phyloP scores from a whole-genome alignment of 1,140 invertebrate genomes.

The Drosophila sp. region DNA sequence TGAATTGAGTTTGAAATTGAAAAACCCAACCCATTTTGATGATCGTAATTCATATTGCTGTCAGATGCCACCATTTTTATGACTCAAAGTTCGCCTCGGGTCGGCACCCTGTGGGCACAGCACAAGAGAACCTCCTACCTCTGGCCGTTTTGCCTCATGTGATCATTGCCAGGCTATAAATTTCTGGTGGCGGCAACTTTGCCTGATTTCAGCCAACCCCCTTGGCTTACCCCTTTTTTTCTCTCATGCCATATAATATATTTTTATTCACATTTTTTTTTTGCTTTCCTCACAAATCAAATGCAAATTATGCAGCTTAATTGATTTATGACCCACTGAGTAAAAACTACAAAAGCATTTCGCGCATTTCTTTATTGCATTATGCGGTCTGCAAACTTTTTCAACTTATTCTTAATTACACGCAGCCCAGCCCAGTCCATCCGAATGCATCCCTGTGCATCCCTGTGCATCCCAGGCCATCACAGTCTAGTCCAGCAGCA shows the following conservation, averaged over 20 bases:
- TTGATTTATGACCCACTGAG: constrained; percentile 66
- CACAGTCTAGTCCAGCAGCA: not conserved
- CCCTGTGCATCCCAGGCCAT: not conserved
- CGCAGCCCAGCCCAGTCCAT: constrained; percentile 15
- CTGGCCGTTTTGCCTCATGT: constrained; percentile 38
- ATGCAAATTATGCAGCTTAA: constrained; percentile 78
- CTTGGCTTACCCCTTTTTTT: constrained; percentile 31
- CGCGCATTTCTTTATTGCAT: constrained; percentile 58
- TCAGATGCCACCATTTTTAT: constrained; percentile 51
- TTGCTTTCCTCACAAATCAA: constrained; percentile 64
- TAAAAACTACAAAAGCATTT: constrained; percentile 43
- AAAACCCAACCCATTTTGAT: constrained; percentile 29
- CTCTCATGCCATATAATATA: constrained; percentile 14
- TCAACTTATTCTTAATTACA: constrained; percentile 74
- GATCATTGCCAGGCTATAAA: constrained; percentile 58
- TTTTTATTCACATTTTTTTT: constrained; percentile 10
- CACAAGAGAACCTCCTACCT: constrained; percentile 19
- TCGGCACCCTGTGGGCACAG: constrained; percentile 51
- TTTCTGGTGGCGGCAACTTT: constrained; percentile 47
- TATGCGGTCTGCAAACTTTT: constrained; percentile 67
- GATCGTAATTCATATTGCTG: constrained; percentile 65
- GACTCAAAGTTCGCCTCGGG: constrained; percentile 53
- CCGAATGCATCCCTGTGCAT: not conserved
- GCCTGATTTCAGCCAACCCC: constrained; percentile 16
- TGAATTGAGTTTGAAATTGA: constrained; percentile 39